Base-by-base conservation (phyloP, 2,888 invertebrate species). In the Aporophyla lueneburgensis region DNA sequence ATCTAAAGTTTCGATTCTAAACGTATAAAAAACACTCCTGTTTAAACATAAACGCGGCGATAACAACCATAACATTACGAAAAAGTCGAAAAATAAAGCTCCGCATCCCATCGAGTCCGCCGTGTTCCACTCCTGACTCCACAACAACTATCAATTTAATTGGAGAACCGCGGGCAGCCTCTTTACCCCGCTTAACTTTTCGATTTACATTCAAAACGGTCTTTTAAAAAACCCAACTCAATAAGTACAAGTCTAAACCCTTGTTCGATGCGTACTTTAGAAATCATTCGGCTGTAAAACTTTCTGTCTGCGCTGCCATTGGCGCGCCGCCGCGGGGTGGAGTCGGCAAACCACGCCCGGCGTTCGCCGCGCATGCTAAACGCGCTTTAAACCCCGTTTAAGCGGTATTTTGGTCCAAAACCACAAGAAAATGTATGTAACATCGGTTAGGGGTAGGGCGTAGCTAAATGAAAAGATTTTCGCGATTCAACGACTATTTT, bases 131-230 rank as follows among this genome's bases (percentile, higher is more conserved):
- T 92, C n/a, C n/a, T n/a, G n/a, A n/a, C n/a, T n/a, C 90, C 83
- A 89, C 90, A 80, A 89, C 91, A 93, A 94, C 95, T 96, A 96
- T 95, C 94, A 95, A 95, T 96, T 93, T 96, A 96, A 96, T 96
- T 96, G 96, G 96, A 92, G 93, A 89, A 92, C 94, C 91, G 91
- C 93, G 92, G 93, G 92, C 93, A 93, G 92, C 93, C 96, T 94
- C 95, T 96, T 96, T 94, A 94, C 94, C 93, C 90, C 94, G 94
- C 94, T 93, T 96, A 96, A 96, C 96, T 96, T 96, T 96, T 95
- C 96, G 95, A 96, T 96, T 96, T 96, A 96, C 95, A 96, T 96
- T 96, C 96, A 96, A 96, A 96, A 95, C 95, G 96, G 95, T 92
- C 93, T 95, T 96, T 96, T 96, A 95, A 96, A 95, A 93, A 95